Evolutionary conservation across 2,888 invertebrate species (phyloP).

Genomic region (Choristoneura rosaceana): DNA sequence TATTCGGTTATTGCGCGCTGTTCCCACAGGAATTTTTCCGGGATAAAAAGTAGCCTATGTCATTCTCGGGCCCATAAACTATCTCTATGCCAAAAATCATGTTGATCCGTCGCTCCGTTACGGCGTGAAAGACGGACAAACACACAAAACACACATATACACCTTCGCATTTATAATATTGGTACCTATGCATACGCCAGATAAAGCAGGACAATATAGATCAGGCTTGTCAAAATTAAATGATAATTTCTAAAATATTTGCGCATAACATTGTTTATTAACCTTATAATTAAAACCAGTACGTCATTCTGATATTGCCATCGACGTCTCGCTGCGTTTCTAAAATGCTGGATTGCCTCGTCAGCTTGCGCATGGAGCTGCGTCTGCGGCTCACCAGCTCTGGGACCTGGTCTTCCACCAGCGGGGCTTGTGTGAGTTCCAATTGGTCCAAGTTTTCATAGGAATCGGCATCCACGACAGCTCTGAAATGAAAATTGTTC

Average conservation of each 20-base stretch:
- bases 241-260: conserved; percentile 1
- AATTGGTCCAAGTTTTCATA: conserved; percentile 91
- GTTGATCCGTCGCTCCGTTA: too few species aligned
- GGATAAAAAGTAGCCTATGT: too few species aligned
- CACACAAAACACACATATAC: too few species aligned
- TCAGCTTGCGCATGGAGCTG: conserved; percentile 88
- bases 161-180: too few species aligned
- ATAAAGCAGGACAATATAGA: not conserved
- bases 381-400: conserved; percentile 68
- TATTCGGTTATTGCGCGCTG: too few species aligned
- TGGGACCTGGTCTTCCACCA: conserved; percentile 60
- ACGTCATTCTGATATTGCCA: conserved; percentile 93
- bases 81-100: too few species aligned
- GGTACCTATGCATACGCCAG: too few species aligned
- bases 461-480: conserved; percentile 84
- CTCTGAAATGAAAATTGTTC: conserved; percentile 72
- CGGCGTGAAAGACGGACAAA: too few species aligned
- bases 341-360: conserved; percentile 92
- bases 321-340: conserved; percentile 92
- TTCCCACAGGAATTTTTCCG: too few species aligned
- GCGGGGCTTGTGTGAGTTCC: conserved; percentile 73
- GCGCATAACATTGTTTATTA: conserved; percentile 18
- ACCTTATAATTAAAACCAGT: conserved; percentile 89
- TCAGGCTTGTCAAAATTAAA: not conserved
- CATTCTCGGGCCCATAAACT: too few species aligned